These are phyloP conservation scores for Pyxicephalus adspersus DNA, from an alignment of 2,113 vertebrate species.

Conservation along the genomic window DNA sequence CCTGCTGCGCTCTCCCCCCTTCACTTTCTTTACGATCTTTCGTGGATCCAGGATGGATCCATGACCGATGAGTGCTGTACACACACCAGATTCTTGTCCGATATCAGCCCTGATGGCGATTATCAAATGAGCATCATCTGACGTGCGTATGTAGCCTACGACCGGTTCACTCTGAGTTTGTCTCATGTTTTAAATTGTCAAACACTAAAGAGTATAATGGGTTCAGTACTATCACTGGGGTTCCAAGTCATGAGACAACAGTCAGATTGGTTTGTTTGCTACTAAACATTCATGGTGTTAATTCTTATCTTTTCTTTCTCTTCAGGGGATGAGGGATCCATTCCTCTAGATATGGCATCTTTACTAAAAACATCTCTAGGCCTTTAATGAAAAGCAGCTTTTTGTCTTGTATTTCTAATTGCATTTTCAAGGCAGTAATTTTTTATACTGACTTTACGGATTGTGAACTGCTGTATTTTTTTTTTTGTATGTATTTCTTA, in stretches of 20 bases:
- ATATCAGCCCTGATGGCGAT: too few relatives aligned
- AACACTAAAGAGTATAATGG: too few relatives aligned
- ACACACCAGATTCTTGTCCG: too few relatives aligned
- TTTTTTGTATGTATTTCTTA: constrained; percentile 73
- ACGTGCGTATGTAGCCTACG: too few relatives aligned
- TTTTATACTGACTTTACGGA: constrained; percentile 61
- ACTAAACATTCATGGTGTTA: not conserved
- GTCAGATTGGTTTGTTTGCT: not conserved
- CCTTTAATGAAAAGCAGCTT: constrained; percentile 71
- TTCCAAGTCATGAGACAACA: not conserved
- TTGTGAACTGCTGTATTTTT: constrained; percentile 72
- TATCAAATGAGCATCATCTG: too few relatives aligned
- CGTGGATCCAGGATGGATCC: too few relatives aligned
- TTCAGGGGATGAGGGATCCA: constrained; percentile 82
- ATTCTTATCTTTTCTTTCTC: not conserved
- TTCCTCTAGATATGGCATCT: constrained; percentile 91
- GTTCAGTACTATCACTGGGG: too few relatives aligned
- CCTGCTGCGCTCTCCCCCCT: too few relatives aligned
- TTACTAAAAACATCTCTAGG: constrained; percentile 91
- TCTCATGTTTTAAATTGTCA: too few relatives aligned
- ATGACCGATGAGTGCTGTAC: too few relatives aligned
- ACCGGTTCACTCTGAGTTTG: too few relatives aligned
- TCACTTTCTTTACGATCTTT: too few relatives aligned
- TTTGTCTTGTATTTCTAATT: constrained; percentile 11
- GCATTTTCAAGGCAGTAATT: constrained; percentile 65